Conservation (phyloP, 2,113 vertebrate species). For the Galeopterus variegatus region DNA sequence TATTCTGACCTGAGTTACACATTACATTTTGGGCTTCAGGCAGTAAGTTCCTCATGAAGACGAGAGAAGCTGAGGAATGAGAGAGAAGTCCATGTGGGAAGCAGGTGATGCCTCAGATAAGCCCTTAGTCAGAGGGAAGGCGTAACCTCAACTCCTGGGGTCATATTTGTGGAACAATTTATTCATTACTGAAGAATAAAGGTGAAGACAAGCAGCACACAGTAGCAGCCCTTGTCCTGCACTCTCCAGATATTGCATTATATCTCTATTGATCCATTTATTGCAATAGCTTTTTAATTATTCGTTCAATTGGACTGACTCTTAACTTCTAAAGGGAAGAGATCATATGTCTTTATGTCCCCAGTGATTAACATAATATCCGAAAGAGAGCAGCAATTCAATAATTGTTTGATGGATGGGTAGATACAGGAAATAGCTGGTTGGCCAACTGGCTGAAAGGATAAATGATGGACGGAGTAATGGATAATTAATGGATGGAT, state of each 20-base stretch:
- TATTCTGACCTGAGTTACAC: not conserved
- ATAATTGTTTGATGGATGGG: conserved; percentile 42
- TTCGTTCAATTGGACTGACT: not conserved
- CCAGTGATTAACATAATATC: conserved; percentile 36
- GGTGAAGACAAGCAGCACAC: not conserved
- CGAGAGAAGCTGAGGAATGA: not conserved
- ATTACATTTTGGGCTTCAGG: not conserved
- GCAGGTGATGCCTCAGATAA: not conserved
- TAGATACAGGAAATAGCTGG: not conserved
- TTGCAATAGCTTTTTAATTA: conserved; percentile 51
- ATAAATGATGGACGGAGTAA: not conserved
- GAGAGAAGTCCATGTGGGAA: not conserved
- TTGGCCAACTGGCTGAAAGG: not conserved
- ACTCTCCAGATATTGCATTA: not conserved
- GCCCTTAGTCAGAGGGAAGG: not conserved
- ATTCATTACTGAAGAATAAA: not conserved
- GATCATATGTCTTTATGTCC: conserved; percentile 32
- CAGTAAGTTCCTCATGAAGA: not conserved
- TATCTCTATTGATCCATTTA: not conserved
- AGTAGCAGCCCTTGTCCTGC: not conserved
- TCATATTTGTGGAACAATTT: not conserved
- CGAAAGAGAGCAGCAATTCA: conserved; percentile 41
- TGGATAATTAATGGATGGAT: not conserved
- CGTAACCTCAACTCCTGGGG: not conserved
- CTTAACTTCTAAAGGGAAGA: conserved; percentile 42